Evolutionary conservation across 2,113 vertebrate genomes (phyloP), one percentile per base, ranked within the genome.

Genomic region (Chinchilla lanigera): DNA sequence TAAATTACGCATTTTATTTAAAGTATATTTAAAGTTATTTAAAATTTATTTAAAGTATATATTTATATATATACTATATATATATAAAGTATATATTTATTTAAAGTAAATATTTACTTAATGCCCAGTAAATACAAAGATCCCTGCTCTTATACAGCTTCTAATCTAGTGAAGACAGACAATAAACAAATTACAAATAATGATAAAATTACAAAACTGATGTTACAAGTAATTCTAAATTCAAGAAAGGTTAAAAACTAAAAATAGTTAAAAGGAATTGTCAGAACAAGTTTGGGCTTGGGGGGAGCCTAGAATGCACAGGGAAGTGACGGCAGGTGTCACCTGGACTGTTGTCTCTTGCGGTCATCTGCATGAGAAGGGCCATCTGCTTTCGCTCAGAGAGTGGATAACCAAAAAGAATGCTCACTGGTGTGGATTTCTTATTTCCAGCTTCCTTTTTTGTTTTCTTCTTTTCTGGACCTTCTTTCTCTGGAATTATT

Each of bases 301-400:
- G 82, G 52, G 75, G 50, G 71, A 86, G 92, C 69, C 33, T 96
- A 28, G 33, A 82, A 71, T 73, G 96, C 56, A 96, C n/a, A 95
- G 60, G 11, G 93, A 65, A 96, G 69, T 86, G 16, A 50, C 63
- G 60, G 81, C 86, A 96, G 92, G 11, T 75, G 89, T 98, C 98
- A 99, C 99, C 99, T 99, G 99, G 99, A 98, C 99, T 99, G 99
- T 99, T 99, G 98, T 99, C 99, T 98, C 99, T 99, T 94, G 99
- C 99, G 28, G 99, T 99, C 99, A 99, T 99, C 99, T 99, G 99
- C 99, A 99, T 99, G 44, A 99, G 99, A 92, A 99, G 99, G 80
- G 99, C 99, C 99, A 99, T 99, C 99, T 99, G 99, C 96, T 99
- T 99, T 95, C 99, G 99, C 97, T 99, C 99, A 0, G 99, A 99